phyloP scores from a whole-genome alignment of 2,797 vertebrate genomes.

The Sphenopsis melanotis region DNA sequence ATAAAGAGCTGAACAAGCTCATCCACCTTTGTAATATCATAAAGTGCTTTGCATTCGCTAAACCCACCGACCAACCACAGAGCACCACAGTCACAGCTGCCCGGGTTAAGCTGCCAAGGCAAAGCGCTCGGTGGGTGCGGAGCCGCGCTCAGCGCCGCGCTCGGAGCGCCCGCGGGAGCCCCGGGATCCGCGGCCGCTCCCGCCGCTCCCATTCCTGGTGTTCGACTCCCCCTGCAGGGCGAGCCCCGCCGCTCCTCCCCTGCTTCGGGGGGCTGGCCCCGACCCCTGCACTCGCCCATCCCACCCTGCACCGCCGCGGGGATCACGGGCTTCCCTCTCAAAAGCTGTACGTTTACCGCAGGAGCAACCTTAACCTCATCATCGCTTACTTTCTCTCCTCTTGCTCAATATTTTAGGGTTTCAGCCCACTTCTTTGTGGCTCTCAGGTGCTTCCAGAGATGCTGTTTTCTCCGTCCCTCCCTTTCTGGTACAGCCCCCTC shows the following conservation, averaged over 20 bases:
- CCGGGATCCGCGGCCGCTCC: background rate
- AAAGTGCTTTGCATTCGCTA: background rate
- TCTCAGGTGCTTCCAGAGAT: background rate
- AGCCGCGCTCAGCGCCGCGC: background rate
- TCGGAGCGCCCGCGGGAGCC: background rate
- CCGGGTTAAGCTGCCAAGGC: background rate
- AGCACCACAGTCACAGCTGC: background rate
- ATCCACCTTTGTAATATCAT: background rate
- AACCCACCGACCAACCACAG: accelerated
- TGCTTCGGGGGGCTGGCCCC: too few relatives aligned
- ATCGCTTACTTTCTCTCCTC: background rate
- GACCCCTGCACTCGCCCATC: background rate
- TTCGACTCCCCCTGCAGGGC: conserved; percentile 74
- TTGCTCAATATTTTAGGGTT: background rate
- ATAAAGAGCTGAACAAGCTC: background rate
- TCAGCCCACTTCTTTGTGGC: background rate
- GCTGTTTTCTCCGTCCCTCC: background rate
- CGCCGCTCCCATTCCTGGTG: conserved; percentile 46
- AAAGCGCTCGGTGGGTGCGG: background rate
- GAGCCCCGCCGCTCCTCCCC: background rate
- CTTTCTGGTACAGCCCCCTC: background rate
- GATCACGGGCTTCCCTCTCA: accelerated
- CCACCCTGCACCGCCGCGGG: accelerated
- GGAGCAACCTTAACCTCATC: background rate
- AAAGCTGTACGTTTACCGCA: background rate